phyloP scores from a whole-genome alignment of 2,797 vertebrate species.

The Fundulus diaphanus region DNA sequence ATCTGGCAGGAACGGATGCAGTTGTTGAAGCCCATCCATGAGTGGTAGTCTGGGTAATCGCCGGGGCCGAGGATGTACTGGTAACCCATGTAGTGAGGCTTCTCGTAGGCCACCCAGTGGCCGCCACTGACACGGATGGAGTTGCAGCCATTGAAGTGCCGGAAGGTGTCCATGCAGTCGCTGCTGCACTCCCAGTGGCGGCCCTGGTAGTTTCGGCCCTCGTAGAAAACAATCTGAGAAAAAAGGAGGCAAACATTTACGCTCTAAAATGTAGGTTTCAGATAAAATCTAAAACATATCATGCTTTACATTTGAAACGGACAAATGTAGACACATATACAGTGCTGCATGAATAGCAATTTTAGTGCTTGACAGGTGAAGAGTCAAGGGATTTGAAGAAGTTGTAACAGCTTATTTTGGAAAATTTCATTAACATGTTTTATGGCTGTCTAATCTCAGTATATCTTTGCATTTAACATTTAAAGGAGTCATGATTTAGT shows the following conservation, averaged over 20 bases:
- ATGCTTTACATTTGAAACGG: no score
- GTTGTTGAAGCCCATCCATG: slow-evolving; percentile 86
- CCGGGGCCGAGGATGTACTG: slow-evolving; percentile 81
- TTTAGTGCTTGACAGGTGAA: background rate
- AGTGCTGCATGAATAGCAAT: background rate
- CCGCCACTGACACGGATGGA: slow-evolving; percentile 81
- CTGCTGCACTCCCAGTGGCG: slow-evolving; percentile 81
- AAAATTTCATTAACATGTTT: no score
- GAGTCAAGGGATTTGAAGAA: background rate
- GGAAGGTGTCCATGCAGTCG: slow-evolving; percentile 81
- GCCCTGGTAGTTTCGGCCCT: slow-evolving; percentile 83
- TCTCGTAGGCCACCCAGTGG: slow-evolving; percentile 83
- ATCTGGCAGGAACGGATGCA: slow-evolving; percentile 86
- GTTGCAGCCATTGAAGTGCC: slow-evolving; percentile 82
- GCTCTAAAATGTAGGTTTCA: background rate
- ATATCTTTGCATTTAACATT: background rate
- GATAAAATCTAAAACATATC: background rate
- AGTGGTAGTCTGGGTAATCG: slow-evolving; percentile 79
- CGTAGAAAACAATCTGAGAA: slow-evolving; percentile 83
- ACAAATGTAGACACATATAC: background rate
- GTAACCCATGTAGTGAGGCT: slow-evolving; percentile 81
- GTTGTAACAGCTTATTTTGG: no score
- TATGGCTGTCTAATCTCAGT: background rate
- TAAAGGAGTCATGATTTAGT: slow-evolving; percentile 10
- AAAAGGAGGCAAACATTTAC: slow-evolving; percentile 4